These are phyloP conservation scores for Amazona vittata DNA, from an alignment of 2,113 vertebrate species.

Conservation along the genomic window DNA sequence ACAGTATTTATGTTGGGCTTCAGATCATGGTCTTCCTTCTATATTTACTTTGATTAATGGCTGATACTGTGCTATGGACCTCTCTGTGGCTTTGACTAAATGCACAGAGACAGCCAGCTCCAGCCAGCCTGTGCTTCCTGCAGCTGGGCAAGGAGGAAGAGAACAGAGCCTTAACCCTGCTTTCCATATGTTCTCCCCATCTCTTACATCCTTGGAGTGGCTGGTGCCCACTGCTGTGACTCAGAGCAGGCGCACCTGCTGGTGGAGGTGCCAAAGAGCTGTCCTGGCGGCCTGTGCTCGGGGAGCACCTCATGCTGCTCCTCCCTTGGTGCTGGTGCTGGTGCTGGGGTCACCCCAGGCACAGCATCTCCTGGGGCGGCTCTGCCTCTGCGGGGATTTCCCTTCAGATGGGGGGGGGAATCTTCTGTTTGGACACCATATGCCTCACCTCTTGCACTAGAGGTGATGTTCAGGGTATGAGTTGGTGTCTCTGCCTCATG, in stretches of 20 bases:
- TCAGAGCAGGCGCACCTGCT: background rate
- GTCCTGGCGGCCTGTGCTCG: background rate
- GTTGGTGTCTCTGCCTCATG: accelerated
- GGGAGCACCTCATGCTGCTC: background rate
- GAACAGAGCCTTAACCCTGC: background rate
- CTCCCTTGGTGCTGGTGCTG: background rate
- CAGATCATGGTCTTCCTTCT: background rate
- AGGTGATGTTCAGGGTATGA: background rate
- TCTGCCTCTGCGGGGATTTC: background rate
- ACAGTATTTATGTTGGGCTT: background rate
- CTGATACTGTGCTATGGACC: background rate
- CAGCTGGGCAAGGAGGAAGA: background rate
- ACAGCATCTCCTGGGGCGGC: background rate
- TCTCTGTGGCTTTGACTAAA: background rate
- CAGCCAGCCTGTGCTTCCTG: background rate
- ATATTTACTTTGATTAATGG: background rate
- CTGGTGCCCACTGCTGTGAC: accelerated
- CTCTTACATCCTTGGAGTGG: background rate
- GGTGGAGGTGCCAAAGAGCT: background rate
- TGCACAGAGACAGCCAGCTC: background rate
- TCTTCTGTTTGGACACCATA: background rate
- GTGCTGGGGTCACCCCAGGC: background rate
- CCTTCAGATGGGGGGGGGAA: background rate
- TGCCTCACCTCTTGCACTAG: background rate
- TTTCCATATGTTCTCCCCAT: background rate